Percentiles rank a stretch among this genome's conserved stretches.
phyloP scores from a whole-genome alignment of 1,140 invertebrate genomes.

The Olivierus martensii region DNA sequence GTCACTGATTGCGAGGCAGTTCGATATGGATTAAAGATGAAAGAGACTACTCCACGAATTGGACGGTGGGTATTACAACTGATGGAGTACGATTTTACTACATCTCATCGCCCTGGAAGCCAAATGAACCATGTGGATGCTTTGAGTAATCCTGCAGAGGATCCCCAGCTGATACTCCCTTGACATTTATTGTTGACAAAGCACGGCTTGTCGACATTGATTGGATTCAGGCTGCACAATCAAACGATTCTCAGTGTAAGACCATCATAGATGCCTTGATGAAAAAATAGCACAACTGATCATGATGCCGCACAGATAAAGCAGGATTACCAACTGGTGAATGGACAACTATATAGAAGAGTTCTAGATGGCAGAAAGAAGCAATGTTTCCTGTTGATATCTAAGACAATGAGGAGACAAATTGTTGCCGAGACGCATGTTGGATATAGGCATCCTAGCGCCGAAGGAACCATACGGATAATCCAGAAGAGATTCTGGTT shows the following conservation, averaged over 20 bases:
- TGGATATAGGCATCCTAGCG: no score
- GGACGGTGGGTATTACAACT: constrained; percentile 1
- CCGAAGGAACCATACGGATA: no score
- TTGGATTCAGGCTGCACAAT: background rate
- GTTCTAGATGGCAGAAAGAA: no score
- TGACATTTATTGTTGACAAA: background rate
- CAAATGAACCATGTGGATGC: background rate
- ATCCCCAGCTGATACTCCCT: no score
- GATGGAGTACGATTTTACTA: constrained; percentile 1
- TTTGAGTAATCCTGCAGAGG: background rate
- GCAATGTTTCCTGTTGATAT: no score
- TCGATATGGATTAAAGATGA: background rate
- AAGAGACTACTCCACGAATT: constrained; percentile 2
- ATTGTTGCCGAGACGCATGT: no score
- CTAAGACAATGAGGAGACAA: no score
- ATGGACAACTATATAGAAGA: no score
- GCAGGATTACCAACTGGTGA: no score
- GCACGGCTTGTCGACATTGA: background rate
- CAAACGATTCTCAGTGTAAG: background rate
- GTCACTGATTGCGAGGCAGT: constrained; percentile 7
- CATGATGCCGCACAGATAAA: no score
- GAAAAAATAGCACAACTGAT: background rate
- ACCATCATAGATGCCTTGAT: background rate
- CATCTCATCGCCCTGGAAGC: constrained; percentile 3
- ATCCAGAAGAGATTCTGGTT: no score